A percentile compares a stretch with the other conserved stretches of the same genome.
These are phyloP conservation scores for Caenorhabditis wallacei DNA, from an alignment of 2,888 invertebrate species.

Conservation along the genomic window DNA sequence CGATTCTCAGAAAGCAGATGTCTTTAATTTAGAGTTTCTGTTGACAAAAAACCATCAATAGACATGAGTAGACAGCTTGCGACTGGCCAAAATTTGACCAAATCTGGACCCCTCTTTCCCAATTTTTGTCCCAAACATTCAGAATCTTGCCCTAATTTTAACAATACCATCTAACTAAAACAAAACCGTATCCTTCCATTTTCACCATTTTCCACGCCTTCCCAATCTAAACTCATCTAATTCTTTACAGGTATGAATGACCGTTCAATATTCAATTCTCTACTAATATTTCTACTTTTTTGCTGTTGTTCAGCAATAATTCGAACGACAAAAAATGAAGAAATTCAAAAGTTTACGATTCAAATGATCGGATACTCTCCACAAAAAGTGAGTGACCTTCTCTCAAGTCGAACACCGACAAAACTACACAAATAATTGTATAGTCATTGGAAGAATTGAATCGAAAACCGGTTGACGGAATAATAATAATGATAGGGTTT, in stretches of 20 bases:
- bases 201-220: too few species aligned
- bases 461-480: conserved; percentile 6
- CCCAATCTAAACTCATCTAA: not conserved
- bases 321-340: conserved; percentile 49
- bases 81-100: too few species aligned
- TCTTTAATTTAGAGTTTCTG: too few species aligned
- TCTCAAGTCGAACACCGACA: not conserved
- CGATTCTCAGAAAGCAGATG: too few species aligned
- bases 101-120: too few species aligned
- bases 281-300: not conserved
- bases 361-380: conserved; percentile 80
- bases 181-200: too few species aligned
- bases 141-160: too few species aligned
- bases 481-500: conserved; percentile 24
- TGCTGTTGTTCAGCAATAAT: not conserved
- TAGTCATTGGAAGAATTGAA: not conserved
- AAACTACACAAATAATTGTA: conserved; percentile 23
- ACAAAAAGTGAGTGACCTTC: conserved; percentile 63
- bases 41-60: too few species aligned
- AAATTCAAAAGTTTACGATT: conserved; percentile 72
- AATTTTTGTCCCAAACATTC: too few species aligned
- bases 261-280: not conserved
- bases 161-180: too few species aligned
- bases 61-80: too few species aligned
- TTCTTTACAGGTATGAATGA: conserved; percentile 49